These are phyloP conservation scores for Drosophila borborema DNA, from an alignment of 2,888 invertebrate genomes.

Conservation along the genomic window DNA sequence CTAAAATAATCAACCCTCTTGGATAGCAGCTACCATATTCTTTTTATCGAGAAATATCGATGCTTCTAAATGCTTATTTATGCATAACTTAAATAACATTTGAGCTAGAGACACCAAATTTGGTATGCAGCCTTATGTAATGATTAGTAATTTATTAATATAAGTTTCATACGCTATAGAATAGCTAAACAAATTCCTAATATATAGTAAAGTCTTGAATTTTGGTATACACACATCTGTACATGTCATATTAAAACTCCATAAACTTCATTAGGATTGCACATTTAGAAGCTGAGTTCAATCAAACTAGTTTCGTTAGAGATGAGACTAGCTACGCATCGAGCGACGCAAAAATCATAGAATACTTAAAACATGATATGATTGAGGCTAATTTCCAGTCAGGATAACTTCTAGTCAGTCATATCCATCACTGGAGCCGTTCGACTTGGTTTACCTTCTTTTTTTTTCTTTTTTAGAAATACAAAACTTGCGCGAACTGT, in stretches of 20 bases:
- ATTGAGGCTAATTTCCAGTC: neutral
- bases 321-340: neutral
- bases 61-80: neutral
- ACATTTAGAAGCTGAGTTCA: neutral
- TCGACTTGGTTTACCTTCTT: neutral
- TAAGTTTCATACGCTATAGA: rapidly evolving
- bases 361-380: neutral
- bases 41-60: neutral
- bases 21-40: rapidly evolving
- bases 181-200: too few relatives aligned
- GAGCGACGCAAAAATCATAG: too few relatives aligned
- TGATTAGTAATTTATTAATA: neutral
- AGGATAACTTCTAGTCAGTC: neutral
- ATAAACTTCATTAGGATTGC: neutral
- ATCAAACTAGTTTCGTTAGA: neutral
- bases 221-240: neutral
- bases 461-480: neutral
- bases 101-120: neutral
- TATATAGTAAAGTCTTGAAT: neutral
- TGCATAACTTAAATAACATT: neutral
- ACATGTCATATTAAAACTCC: too few relatives aligned
- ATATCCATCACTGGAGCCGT: neutral
- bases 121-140: neutral
- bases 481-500: conserved; percentile 3
- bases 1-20: neutral